Evolutionary conservation across 2,888 invertebrate species (phyloP), one percentile per base, ranked within the genome.

Genomic region (Caprella mutica): DNA sequence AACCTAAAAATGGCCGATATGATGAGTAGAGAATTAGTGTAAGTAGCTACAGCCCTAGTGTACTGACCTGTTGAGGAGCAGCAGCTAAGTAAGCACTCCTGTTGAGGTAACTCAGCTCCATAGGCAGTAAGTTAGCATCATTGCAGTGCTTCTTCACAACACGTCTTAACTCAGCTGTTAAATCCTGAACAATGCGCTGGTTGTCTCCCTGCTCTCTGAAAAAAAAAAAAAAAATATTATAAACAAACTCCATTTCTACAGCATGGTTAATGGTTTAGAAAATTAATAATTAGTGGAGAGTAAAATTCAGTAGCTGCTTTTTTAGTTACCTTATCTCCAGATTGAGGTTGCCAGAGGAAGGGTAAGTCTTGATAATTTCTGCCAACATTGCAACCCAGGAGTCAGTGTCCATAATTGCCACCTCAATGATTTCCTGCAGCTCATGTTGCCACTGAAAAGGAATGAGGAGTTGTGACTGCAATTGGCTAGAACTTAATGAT

Each of bases 301-400:
- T 9, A 1, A 40, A 24, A 9, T 3, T 3, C 5, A 40, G 17
- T 5, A 17, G 9, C 21, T 6, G 23, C 17, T n/a, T 9, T 40
- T 19, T 4, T 23, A 2, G 12, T 19, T 53, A 62, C 58, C 60
- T 60, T 9, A 63, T 63, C 6, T 63, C 61, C 23, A 63, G 40
- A 38, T 65, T 65, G 9, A 65, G 53, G 24, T 56, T 85, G 27
- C 92, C 91, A 0, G 85, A 83, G 0, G 86, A 81, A 1, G 96
- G 94, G 71, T 87, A 91, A 0, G 91, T 89, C 72, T 90, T 90
- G 77, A 96, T 84, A 65, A 91, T 86, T 76, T 96, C 94, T 2
- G 90, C 93, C 66, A 96, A 76, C 89, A 93, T 93, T 5, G 92
- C 88, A 33, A 96, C 96, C 96, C 96, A 96, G 68, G 93, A 80